Evolutionary conservation across 2,888 invertebrate species (phyloP).

Genomic region (Trissolcus brochymenae): DNA sequence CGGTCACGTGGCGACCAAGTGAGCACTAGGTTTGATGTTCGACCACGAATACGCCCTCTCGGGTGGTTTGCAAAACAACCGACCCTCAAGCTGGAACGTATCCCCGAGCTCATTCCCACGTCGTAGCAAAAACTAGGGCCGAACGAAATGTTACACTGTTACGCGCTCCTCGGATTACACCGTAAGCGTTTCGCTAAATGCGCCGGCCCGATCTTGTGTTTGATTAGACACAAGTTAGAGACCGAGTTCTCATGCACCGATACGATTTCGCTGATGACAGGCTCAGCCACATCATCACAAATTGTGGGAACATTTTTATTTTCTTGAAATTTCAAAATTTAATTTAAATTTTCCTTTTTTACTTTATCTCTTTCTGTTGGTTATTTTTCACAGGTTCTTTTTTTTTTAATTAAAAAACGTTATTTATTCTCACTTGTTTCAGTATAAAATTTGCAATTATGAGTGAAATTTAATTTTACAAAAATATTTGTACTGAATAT

Average conservation of each 20-base stretch:
- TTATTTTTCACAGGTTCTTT: neutral
- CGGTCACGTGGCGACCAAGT: conserved; percentile 66
- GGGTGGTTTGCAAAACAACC: conserved; percentile 56
- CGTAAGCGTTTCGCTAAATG: conserved; percentile 51
- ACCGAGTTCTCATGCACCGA: conserved; percentile 24
- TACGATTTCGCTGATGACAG: conserved; percentile 29
- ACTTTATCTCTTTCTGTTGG: neutral
- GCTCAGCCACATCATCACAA: neutral
- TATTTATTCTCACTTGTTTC: no score
- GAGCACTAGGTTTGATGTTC: conserved; percentile 62
- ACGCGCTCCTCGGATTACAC: conserved; percentile 61
- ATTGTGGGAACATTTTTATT: no score
- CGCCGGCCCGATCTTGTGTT: conserved; percentile 46
- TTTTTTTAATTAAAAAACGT: neutral
- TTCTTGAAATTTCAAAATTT: no score
- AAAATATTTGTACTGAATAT: no score
- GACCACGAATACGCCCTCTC: conserved; percentile 61
- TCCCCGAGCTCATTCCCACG: conserved; percentile 62
- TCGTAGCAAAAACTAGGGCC: conserved; percentile 41
- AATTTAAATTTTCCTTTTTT: no score
- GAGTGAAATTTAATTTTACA: no score
- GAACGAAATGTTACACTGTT: conserved; percentile 44
- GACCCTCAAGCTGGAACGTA: conserved; percentile 54
- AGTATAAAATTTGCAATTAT: no score
- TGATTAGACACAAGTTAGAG: conserved; percentile 43